Evolutionary conservation across 2,888 invertebrate species (phyloP).

Genomic region (Spicauda simplicius): DNA sequence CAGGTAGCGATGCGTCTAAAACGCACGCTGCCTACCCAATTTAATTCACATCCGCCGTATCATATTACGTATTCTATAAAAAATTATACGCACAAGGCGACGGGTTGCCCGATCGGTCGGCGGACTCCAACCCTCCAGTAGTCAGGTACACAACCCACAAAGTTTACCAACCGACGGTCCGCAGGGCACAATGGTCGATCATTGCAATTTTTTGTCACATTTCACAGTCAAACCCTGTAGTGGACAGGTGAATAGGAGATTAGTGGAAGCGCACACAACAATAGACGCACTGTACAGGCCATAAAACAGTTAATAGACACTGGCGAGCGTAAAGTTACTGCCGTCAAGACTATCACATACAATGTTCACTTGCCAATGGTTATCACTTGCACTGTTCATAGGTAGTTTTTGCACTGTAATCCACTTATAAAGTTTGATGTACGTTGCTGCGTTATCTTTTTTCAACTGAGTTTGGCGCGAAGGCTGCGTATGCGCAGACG

Average conservation of each 20-base stretch:
- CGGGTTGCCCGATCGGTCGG: conserved; percentile 70
- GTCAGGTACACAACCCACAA: conserved; percentile 79
- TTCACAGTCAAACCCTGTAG: conserved; percentile 77
- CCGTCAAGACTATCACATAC: conserved; percentile 49
- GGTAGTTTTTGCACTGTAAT: conserved; percentile 70
- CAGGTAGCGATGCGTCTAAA: conserved; percentile 73
- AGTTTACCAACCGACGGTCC: conserved; percentile 76
- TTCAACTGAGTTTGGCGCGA: conserved; percentile 47
- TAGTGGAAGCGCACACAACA: conserved; percentile 77
- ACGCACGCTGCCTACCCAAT: conserved; percentile 82
- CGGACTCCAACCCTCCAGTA: conserved; percentile 67
- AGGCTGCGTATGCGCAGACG: conserved; percentile 76
- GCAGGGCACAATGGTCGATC: conserved; percentile 64
- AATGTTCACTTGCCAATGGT: conserved; percentile 40
- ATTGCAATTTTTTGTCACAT: conserved; percentile 84
- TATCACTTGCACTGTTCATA: conserved; percentile 50
- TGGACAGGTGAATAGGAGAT: conserved; percentile 79
- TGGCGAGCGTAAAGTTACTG: conserved; percentile 54
- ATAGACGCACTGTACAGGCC: conserved; percentile 75
- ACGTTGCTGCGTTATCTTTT: conserved; percentile 46
- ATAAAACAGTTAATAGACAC: conserved; percentile 78
- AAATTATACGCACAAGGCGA: conserved; percentile 75
- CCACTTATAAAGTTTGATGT: conserved; percentile 54
- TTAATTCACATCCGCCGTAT: conserved; percentile 83
- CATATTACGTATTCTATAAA: conserved; percentile 76